Conservation (phyloP, 2,113 vertebrate species). For the Forbesichthys papilliferus region DNA sequence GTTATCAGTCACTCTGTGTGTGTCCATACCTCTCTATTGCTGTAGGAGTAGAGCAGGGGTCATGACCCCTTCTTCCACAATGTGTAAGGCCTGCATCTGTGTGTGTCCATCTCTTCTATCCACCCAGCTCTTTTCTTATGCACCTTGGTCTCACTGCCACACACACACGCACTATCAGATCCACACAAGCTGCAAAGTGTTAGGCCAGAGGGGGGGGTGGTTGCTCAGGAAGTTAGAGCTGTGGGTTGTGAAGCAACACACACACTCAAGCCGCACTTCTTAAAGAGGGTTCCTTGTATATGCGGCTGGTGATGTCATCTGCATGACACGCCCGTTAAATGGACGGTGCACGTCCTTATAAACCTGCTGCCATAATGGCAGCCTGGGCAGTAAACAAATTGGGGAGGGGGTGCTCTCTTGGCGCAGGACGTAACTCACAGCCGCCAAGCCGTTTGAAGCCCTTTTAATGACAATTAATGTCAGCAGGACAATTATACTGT, state of each 20-base stretch:
- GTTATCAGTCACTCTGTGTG: slow-evolving; percentile 39
- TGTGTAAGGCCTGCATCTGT: slow-evolving; percentile 61
- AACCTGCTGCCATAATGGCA: slow-evolving; percentile 47
- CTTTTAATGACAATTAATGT: slow-evolving; percentile 81
- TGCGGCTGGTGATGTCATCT: slow-evolving; percentile 56
- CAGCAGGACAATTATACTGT: slow-evolving; percentile 77
- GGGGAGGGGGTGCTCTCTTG: slow-evolving; percentile 52
- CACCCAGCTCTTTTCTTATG: not conserved
- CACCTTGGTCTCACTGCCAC: slow-evolving; percentile 22
- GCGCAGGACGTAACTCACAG: slow-evolving; percentile 59
- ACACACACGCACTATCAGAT: slow-evolving; percentile 4
- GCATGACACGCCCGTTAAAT: slow-evolving; percentile 22
- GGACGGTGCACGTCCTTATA: slow-evolving; percentile 17
- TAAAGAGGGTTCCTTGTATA: slow-evolving; percentile 32
- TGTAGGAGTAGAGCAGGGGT: slow-evolving; percentile 66
- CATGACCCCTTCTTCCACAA: slow-evolving; percentile 64
- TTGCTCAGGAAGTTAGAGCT: slow-evolving; percentile 61
- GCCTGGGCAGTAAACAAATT: slow-evolving; percentile 69
- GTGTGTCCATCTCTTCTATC: slow-evolving; percentile 28
- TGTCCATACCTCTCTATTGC: slow-evolving; percentile 49
- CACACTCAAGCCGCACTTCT: slow-evolving; percentile 12
- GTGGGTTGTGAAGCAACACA: slow-evolving; percentile 17
- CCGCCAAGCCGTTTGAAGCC: slow-evolving; percentile 51
- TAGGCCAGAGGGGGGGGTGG: slow-evolving; percentile 57
- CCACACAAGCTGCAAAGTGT: slow-evolving; percentile 55